Conservation (phyloP, 1,140 invertebrate genomes). For the Euwallacea fornicatus region DNA sequence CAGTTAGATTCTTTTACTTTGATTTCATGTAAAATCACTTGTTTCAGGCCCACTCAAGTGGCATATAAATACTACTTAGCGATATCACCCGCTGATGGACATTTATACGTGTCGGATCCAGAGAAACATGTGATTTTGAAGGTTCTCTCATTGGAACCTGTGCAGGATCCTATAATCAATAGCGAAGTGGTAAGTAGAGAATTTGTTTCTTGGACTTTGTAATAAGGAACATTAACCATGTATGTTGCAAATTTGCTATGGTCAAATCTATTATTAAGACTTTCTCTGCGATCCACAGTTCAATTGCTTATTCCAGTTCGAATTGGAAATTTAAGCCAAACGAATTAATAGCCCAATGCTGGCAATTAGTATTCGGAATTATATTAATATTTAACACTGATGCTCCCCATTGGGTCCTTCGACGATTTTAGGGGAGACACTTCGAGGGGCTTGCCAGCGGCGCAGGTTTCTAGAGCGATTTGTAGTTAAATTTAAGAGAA, state of each 20-base stretch:
- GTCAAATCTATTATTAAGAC: too few species aligned
- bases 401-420: slow-evolving; percentile 24
- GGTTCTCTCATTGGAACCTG: slow-evolving; percentile 72
- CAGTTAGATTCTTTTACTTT: too few species aligned
- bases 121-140: slow-evolving; percentile 86
- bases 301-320: neutral
- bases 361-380: slow-evolving; percentile 32
- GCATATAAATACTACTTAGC: slow-evolving; percentile 95
- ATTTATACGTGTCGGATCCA: slow-evolving; percentile 94
- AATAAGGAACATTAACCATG: too few species aligned
- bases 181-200: slow-evolving; percentile 66
- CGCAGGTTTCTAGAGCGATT: too few species aligned
- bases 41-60: slow-evolving; percentile 80
- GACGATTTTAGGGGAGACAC: slow-evolving; percentile 4
- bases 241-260: too few species aligned
- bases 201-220: neutral
- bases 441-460: neutral
- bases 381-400: slow-evolving; percentile 28
- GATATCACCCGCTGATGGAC: slow-evolving; percentile 91
- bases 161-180: slow-evolving; percentile 80
- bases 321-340: slow-evolving; percentile 29
- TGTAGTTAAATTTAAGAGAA: too few species aligned
- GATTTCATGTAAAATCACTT: neutral
- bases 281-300: neutral
- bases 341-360: slow-evolving; percentile 27